Conservation (phyloP, 2,888 invertebrate species). For the Xylota sylvarum region DNA sequence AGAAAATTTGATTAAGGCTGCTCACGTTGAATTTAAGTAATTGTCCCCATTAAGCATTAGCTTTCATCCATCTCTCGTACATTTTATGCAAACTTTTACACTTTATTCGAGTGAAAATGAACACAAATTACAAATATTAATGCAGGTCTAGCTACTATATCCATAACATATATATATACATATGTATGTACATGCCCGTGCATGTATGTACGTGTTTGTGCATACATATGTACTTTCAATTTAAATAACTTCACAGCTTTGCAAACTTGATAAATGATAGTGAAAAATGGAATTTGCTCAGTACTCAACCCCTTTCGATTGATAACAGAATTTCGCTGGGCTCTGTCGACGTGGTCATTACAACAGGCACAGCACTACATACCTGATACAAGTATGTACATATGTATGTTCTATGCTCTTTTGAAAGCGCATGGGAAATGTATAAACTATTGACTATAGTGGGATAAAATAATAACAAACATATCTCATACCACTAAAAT, state of each 20-base stretch:
- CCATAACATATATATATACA: too few species aligned
- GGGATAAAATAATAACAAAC: background rate
- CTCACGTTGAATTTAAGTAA: constrained; percentile 2
- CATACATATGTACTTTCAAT: background rate
- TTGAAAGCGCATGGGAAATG: background rate
- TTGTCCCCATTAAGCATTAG: background rate
- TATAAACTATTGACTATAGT: background rate
- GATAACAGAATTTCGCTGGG: constrained; percentile 28
- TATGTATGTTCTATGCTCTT: background rate
- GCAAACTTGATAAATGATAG: constrained; percentile 12
- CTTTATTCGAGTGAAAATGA: background rate
- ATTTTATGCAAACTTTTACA: background rate
- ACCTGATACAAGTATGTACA: too few species aligned
- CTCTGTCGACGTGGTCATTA: constrained; percentile 49
- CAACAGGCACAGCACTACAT: background rate
- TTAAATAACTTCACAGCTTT: background rate
- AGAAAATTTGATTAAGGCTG: background rate
- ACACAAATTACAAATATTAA: constrained; percentile 6
- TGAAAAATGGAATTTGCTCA: background rate
- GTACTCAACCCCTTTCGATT: background rate
- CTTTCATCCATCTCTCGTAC: background rate
- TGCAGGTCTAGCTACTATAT: background rate
- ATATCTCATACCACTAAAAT: constrained; percentile 29
- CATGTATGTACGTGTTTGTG: too few species aligned
- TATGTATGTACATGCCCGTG: too few species aligned